These are phyloP conservation scores for Cochlearius cochlearius DNA, from an alignment of 2,113 vertebrate species.

Conservation along the genomic window DNA sequence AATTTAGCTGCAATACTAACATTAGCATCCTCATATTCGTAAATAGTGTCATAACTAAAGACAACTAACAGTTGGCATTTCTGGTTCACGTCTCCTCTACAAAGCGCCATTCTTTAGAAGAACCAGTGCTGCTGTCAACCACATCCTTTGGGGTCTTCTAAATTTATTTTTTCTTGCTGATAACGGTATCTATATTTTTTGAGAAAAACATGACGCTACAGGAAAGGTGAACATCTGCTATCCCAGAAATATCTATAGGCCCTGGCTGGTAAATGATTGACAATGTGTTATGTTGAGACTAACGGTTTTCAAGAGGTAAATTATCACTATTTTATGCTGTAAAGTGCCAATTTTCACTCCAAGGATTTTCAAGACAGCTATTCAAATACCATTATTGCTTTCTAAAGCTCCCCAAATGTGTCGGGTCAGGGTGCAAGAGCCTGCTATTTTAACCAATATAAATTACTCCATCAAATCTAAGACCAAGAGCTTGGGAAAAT, in stretches of 20 bases:
- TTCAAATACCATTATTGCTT: not conserved
- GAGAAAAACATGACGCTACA: not conserved
- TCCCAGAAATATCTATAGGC: not conserved
- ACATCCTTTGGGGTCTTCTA: not conserved
- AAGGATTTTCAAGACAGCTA: not conserved
- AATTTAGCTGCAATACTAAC: not conserved
- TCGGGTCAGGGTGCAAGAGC: not conserved
- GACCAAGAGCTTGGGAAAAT: not conserved
- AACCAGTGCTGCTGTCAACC: not conserved
- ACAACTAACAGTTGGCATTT: not conserved
- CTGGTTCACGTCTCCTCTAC: not conserved
- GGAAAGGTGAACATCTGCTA: not conserved
- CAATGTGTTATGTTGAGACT: not conserved
- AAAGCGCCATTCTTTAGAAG: not conserved
- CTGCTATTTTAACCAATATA: not conserved
- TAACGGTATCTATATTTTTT: not conserved
- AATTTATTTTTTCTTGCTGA: not conserved
- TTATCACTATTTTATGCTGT: not conserved
- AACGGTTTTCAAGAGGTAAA: not conserved
- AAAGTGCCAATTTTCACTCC: not conserved
- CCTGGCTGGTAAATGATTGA: not conserved
- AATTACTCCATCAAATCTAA: not conserved
- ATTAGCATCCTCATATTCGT: not conserved
- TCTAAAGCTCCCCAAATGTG: not conserved
- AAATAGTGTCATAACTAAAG: not conserved